A percentile compares a stretch with the other conserved stretches of the same genome.
phyloP scores from a whole-genome alignment of 1,140 invertebrate genomes.

The Papilio xuthus region DNA sequence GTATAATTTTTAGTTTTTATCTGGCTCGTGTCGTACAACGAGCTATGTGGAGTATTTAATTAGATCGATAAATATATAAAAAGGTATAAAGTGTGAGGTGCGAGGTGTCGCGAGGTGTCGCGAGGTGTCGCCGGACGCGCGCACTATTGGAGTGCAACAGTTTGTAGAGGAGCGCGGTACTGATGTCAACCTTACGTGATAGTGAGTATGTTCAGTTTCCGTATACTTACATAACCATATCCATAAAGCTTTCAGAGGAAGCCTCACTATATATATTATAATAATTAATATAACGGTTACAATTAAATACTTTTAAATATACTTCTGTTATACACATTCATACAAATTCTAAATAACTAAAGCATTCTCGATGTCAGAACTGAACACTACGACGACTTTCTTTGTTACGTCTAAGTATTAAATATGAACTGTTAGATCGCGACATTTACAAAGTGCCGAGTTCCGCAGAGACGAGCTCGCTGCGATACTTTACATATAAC shows the following conservation, averaged over 20 bases:
- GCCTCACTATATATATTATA: slow-evolving; percentile 75
- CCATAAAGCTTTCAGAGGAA: slow-evolving; percentile 79
- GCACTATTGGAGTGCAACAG: too few species aligned
- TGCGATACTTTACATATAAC: slow-evolving; percentile 44
- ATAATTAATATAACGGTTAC: slow-evolving; percentile 63
- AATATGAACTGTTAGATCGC: slow-evolving; percentile 45
- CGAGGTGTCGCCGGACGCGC: too few species aligned
- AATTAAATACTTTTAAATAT: slow-evolving; percentile 74
- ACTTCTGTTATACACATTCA: slow-evolving; percentile 75
- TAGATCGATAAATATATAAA: neutral
- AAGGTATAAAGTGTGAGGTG: neutral
- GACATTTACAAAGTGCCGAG: slow-evolving; percentile 49
- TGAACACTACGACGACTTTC: slow-evolving; percentile 49
- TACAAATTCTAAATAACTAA: slow-evolving; percentile 75
- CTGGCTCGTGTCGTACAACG: neutral
- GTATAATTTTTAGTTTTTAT: neutral
- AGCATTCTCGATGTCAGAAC: slow-evolving; percentile 69
- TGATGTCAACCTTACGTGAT: slow-evolving; percentile 60
- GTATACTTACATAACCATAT: slow-evolving; percentile 78
- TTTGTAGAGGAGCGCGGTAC: slow-evolving; percentile 48
- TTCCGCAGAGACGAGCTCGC: slow-evolving; percentile 42
- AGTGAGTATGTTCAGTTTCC: slow-evolving; percentile 76
- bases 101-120: too few species aligned
- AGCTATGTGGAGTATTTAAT: neutral
- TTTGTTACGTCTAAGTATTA: slow-evolving; percentile 43